phyloP scores from a whole-genome alignment of 1,140 invertebrate species.

The Drosophila kepulauana region DNA sequence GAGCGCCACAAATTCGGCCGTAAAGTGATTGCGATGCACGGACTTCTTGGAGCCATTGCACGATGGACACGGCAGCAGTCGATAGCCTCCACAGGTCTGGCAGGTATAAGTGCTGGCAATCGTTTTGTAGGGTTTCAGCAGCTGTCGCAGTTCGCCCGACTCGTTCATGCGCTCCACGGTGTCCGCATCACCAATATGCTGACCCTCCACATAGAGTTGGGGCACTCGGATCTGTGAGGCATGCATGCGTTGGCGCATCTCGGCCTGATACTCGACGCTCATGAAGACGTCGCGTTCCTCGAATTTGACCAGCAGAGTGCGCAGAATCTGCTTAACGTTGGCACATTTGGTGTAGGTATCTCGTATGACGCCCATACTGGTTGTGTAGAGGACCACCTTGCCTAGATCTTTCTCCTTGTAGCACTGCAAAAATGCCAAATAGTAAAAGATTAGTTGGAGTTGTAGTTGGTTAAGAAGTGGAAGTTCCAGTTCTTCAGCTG shows the following conservation, averaged over 20 bases:
- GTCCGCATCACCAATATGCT: slow-evolving; percentile 95
- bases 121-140: slow-evolving; percentile 96
- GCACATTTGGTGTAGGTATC: slow-evolving; percentile 95
- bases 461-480: slow-evolving; percentile 46
- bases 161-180: slow-evolving; percentile 96
- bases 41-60: slow-evolving; percentile 99
- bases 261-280: slow-evolving; percentile 94
- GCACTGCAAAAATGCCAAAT: slow-evolving; percentile 87
- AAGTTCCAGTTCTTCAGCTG: slow-evolving; percentile 46
- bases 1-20: slow-evolving; percentile 95
- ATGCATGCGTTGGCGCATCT: slow-evolving; percentile 93
- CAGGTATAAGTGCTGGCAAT: slow-evolving; percentile 92
- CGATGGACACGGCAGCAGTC: slow-evolving; percentile 94
- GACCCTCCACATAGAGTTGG: slow-evolving; percentile 96
- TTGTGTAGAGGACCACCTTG: slow-evolving; percentile 96
- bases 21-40: slow-evolving; percentile 96
- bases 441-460: slow-evolving; percentile 55
- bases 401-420: slow-evolving; percentile 95
- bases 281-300: slow-evolving; percentile 98
- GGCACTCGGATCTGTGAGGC: slow-evolving; percentile 91
- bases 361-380: slow-evolving; percentile 96
- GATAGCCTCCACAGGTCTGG: slow-evolving; percentile 95
- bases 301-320: slow-evolving; percentile 96
- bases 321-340: slow-evolving; percentile 95
- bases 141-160: slow-evolving; percentile 93